Evolutionary conservation across 2,113 vertebrate genomes (phyloP).

Genomic region (Grammomys surdaster): DNA sequence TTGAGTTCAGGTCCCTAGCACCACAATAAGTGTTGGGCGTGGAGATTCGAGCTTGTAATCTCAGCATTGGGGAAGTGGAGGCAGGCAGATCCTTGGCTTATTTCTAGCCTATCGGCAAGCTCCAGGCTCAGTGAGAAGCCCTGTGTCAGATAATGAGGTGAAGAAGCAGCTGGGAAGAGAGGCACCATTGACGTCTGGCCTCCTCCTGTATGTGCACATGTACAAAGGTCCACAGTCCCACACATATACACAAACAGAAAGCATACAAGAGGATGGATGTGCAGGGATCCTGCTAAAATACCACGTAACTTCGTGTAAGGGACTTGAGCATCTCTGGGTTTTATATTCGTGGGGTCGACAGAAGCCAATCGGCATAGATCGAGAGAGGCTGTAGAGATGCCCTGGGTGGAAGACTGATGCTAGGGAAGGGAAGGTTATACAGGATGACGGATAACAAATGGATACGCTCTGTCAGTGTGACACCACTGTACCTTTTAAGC

Average conservation of each 20-base stretch:
- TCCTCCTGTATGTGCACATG: no score
- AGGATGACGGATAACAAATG: not conserved
- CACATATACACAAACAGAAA: not conserved
- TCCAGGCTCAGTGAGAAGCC: not conserved
- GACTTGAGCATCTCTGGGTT: not conserved
- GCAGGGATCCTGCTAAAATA: not conserved
- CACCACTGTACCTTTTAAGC: not conserved
- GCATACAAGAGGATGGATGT: not conserved
- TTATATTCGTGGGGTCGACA: not conserved
- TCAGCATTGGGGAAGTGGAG: not conserved
- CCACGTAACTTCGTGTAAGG: not conserved
- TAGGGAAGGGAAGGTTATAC: not conserved
- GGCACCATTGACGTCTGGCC: not conserved
- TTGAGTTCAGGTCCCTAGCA: not conserved
- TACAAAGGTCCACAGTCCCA: no score
- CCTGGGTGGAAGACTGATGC: not conserved
- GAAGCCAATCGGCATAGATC: not conserved
- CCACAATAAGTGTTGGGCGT: no score
- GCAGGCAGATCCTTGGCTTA: not conserved
- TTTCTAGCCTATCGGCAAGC: not conserved
- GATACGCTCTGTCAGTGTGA: not conserved
- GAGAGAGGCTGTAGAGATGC: not conserved
- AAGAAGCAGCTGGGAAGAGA: not conserved
- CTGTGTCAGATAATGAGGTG: not conserved
- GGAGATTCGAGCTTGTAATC: not conserved